Percentiles rank a stretch among this genome's conserved stretches.
phyloP scores from a whole-genome alignment of 2,113 vertebrate genomes.

The Tragelaphus imberbis region DNA sequence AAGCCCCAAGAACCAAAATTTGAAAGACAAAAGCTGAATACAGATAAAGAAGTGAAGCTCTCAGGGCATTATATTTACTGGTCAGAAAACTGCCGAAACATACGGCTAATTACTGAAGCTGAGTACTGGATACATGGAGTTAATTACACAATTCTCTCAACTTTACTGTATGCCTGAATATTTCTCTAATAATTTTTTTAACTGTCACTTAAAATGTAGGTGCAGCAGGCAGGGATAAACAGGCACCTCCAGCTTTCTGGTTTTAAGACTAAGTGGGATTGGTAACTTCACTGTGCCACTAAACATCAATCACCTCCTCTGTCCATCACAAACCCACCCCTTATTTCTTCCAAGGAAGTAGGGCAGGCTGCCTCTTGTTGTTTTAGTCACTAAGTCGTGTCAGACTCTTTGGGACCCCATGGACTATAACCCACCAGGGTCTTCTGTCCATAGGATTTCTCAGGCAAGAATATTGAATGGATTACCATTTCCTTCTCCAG shows the following conservation, averaged over 20 bases:
- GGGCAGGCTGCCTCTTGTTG: background rate
- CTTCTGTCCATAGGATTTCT: background rate
- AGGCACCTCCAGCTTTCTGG: background rate
- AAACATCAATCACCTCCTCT: background rate
- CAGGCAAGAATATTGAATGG: background rate
- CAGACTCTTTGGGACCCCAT: background rate
- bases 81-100: background rate
- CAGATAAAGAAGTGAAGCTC: background rate
- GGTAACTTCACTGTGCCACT: background rate
- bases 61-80: background rate
- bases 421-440: background rate
- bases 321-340: background rate
- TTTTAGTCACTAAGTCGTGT: background rate
- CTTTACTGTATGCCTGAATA: background rate
- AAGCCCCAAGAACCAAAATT: background rate
- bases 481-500: background rate
- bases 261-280: background rate
- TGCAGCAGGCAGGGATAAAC: background rate
- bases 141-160: constrained; percentile 17
- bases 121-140: background rate
- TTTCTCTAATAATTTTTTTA: background rate
- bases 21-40: constrained; percentile 22
- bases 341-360: background rate
- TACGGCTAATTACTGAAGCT: background rate
- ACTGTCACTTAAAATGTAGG: background rate